Base-by-base conservation (phyloP, 2,113 vertebrate genomes). In the Abramis brama region DNA sequence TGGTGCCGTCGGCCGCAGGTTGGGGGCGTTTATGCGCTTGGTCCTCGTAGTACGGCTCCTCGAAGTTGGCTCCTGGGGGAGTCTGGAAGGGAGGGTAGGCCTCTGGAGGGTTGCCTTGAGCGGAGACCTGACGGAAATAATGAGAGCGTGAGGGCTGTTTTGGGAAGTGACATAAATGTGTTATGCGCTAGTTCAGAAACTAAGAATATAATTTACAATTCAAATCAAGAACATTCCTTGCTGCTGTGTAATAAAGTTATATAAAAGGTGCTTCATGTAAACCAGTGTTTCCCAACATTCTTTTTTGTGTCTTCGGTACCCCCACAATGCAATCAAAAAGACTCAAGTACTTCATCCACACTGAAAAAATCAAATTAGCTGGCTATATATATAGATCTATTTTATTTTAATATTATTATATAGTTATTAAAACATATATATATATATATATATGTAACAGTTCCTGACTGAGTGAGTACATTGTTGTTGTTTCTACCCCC, bases 1-100 rank as follows among this genome's bases (percentile, higher is more conserved):
- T 98, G 95, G 96, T 97, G 93, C 97, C 96, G 85, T 99, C 98
- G 0, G 95, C 95, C 83, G 96, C 95, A 70, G 97, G 96, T 0
- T 92, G 94, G 77, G 94, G 94, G 85, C 93, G 93, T 36, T 92
- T 75, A 25, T 93, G 94, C 21, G 90, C 92, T 87, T 95, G 94
- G 89, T 93, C 94, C 87, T 95, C 95, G 2, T 93, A 95, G 89
- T 94, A 95, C 84, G 93, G 89, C 90, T 99, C 98, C 68, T 99
- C 98, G 6, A 98, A 99, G 91, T 94, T 98, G 6, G 91, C 90
- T 86, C 96, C 96, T 1, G 96, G 97, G 89, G 97, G 97, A 91
- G 98, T 99, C 88, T 97, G 97, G 94, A 99, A 99, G 19, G 97
- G 96, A 90, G 97, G 98, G 94, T 98, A 99, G 89, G 96, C 94